Evolutionary conservation across 2,113 vertebrate species (phyloP).

Genomic region (Aptenodytes patagonicus): DNA sequence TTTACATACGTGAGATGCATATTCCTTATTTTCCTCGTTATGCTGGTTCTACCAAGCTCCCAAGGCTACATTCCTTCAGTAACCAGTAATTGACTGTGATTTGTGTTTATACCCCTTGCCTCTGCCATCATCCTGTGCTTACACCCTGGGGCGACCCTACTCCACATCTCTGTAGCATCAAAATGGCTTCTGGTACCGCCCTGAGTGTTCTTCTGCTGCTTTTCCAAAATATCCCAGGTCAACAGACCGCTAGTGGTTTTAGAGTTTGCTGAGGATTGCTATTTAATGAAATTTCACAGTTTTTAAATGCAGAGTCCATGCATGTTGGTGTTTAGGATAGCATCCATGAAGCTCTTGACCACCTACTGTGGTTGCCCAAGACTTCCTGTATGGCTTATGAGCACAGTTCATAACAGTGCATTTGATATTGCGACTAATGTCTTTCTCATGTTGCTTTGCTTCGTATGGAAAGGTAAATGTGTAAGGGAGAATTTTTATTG

Average conservation of each 20-base stretch:
- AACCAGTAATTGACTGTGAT: neutral
- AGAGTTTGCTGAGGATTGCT: neutral
- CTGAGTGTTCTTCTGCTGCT: neutral
- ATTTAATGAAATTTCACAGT: neutral
- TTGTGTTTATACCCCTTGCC: neutral
- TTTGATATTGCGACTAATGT: neutral
- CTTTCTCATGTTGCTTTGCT: neutral
- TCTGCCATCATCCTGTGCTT: neutral
- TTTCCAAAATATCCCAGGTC: neutral
- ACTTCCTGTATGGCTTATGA: neutral
- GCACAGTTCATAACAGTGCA: neutral
- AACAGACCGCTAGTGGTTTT: neutral
- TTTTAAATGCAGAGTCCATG: neutral
- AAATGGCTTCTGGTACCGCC: neutral
- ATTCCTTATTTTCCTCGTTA: neutral
- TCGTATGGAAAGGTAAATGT: neutral
- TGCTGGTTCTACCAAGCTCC: neutral
- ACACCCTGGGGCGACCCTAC: too few species aligned
- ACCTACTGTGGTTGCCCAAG: neutral
- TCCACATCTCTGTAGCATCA: neutral
- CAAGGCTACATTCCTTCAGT: neutral
- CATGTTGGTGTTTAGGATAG: neutral
- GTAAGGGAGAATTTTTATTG: neutral
- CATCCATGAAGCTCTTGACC: neutral
- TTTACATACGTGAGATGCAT: neutral